phyloP scores from a whole-genome alignment of 2,797 vertebrate species.

The Heteromormyrus szaboi region DNA sequence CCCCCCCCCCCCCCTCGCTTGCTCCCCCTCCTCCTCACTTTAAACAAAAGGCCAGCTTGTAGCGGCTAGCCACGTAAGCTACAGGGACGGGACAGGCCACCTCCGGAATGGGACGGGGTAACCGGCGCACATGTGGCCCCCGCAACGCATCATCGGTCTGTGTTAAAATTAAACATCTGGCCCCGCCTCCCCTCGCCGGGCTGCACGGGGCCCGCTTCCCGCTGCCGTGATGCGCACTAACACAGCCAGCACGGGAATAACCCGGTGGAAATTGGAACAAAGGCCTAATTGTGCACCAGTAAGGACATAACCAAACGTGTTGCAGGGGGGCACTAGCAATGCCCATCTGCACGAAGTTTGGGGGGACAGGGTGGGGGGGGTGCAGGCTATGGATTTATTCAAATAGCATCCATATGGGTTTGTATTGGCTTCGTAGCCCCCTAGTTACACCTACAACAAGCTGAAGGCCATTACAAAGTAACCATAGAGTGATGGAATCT shows the following conservation, averaged over 20 bases:
- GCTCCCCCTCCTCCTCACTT: background rate
- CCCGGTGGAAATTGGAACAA: slow-evolving; percentile 26
- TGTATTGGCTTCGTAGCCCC: background rate
- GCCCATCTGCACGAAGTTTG: slow-evolving; percentile 21
- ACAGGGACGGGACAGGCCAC: slow-evolving; percentile 28
- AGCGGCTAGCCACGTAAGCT: slow-evolving; percentile 39
- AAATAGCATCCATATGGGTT: slow-evolving; percentile 35
- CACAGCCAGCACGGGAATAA: slow-evolving; percentile 44
- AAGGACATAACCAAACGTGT: slow-evolving; percentile 59
- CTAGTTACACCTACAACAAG: background rate
- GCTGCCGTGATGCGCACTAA: slow-evolving; percentile 40
- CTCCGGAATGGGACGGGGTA: background rate
- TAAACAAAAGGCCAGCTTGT: slow-evolving; percentile 45
- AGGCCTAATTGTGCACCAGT: slow-evolving; percentile 55
- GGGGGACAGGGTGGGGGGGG: slow-evolving; percentile 15
- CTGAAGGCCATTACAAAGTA: background rate
- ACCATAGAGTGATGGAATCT: background rate
- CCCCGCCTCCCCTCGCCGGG: slow-evolving; percentile 22
- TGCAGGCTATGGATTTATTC: slow-evolving; percentile 13
- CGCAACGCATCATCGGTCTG: slow-evolving; percentile 46
- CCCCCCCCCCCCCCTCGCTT: no score
- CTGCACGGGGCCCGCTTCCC: slow-evolving; percentile 49
- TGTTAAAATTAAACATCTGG: slow-evolving; percentile 18
- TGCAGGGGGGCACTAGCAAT: slow-evolving; percentile 36
- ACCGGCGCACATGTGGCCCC: slow-evolving; percentile 31